Conservation (phyloP, 2,113 vertebrate species). For the Dromiciops gliroides region DNA sequence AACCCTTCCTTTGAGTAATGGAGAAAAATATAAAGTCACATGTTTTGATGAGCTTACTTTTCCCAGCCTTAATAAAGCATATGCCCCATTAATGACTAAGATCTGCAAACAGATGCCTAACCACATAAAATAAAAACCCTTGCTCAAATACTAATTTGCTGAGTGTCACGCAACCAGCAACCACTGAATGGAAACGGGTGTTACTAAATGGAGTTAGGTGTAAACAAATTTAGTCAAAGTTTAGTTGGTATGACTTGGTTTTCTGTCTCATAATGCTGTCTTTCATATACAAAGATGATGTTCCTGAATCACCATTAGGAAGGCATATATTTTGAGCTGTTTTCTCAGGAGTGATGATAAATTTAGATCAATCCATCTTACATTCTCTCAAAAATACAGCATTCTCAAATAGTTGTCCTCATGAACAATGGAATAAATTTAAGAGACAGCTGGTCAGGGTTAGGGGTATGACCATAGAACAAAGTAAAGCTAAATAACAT, state of each 20-base stretch:
- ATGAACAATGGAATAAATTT: constrained; percentile 54
- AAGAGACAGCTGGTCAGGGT: constrained; percentile 71
- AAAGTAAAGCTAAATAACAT: constrained; percentile 26
- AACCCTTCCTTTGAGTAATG: constrained; percentile 65
- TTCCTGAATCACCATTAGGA: background rate
- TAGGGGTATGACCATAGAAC: constrained; percentile 33
- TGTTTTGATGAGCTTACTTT: constrained; percentile 66
- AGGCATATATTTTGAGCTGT: constrained; percentile 56
- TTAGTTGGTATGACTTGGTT: constrained; percentile 30
- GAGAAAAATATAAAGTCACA: constrained; percentile 68
- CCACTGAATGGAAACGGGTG: constrained; percentile 19
- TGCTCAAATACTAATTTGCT: constrained; percentile 35
- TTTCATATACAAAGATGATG: background rate
- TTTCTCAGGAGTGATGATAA: constrained; percentile 53
- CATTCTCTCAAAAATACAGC: constrained; percentile 52
- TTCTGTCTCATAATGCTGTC: constrained; percentile 4
- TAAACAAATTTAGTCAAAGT: constrained; percentile 18
- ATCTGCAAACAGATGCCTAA: constrained; percentile 62
- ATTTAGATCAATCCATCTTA: constrained; percentile 64
- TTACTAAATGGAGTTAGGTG: constrained; percentile 8
- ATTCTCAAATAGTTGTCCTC: constrained; percentile 52
- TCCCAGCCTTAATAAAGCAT: constrained; percentile 62
- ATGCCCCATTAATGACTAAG: constrained; percentile 62
- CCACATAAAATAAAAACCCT: constrained; percentile 31
- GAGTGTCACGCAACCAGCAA: constrained; percentile 30